Conservation (phyloP, 2,888 invertebrate species). For the Lydus trimaculatus region DNA sequence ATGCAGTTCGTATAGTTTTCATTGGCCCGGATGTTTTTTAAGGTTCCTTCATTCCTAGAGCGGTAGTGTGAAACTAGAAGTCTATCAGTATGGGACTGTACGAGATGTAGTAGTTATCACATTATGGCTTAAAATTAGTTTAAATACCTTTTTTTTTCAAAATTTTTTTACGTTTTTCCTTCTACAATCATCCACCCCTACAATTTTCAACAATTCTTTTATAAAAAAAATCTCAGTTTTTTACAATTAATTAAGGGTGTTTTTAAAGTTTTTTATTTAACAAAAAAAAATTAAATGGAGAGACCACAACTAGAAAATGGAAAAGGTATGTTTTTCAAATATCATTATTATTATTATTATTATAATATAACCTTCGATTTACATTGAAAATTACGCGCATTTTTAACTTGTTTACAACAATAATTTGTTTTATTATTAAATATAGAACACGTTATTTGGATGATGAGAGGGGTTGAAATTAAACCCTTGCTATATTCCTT, state of each 20-base stretch:
- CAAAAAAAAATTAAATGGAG: constrained; percentile 46
- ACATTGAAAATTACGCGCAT: constrained; percentile 27
- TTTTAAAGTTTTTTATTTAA: not conserved
- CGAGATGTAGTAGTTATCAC: constrained; percentile 42
- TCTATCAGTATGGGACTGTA: constrained; percentile 46
- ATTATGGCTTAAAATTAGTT: constrained; percentile 32
- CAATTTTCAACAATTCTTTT: not conserved
- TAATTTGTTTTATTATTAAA: constrained; percentile 1
- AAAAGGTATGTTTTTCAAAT: constrained; percentile 45
- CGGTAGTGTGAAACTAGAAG: constrained; percentile 52
- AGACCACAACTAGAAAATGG: constrained; percentile 49
- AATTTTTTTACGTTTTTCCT: constrained; percentile 23
- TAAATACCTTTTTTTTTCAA: constrained; percentile 33
- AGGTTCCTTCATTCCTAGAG: constrained; percentile 53
- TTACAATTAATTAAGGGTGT: constrained; percentile 24
- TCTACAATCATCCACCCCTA: not conserved
- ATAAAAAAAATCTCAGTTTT: constrained; percentile 28
- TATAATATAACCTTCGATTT: not conserved
- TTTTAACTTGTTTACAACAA: constrained; percentile 27
- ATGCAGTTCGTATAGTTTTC: constrained; percentile 42
- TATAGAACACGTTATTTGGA: constrained; percentile 7
- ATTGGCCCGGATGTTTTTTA: constrained; percentile 56
- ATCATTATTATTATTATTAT: constrained; percentile 19
- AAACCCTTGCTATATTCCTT: not conserved
- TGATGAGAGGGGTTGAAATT: not conserved